These are phyloP conservation scores for Gadus macrocephalus DNA, from an alignment of 2,113 vertebrate genomes.

Conservation along the genomic window DNA sequence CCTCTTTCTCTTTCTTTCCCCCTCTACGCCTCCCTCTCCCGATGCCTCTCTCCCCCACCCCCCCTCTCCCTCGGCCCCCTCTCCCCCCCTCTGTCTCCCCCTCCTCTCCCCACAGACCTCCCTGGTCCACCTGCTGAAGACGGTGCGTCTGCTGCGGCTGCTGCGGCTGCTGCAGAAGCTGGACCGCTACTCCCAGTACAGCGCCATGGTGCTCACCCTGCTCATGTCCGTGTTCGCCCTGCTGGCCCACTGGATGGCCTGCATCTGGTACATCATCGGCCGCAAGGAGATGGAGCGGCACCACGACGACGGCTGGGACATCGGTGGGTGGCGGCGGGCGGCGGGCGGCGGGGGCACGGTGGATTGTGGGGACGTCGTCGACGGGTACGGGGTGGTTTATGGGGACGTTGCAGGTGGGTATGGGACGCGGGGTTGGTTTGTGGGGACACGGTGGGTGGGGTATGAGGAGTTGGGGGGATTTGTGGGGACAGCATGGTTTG, in stretches of 20 bases:
- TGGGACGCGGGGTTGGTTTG: background rate
- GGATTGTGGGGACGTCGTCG: background rate
- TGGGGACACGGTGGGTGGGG: background rate
- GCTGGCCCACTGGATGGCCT: slow-evolving; percentile 91
- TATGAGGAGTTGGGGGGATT: background rate
- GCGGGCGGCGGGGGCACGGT: background rate
- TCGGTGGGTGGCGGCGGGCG: slow-evolving; percentile 75
- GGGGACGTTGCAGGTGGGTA: background rate
- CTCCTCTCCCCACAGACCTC: slow-evolving; percentile 66
- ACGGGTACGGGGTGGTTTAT: background rate
- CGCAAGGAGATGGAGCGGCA: slow-evolving; percentile 79
- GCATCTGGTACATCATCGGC: slow-evolving; percentile 90
- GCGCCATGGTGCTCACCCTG: slow-evolving; percentile 86
- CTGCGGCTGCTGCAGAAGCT: slow-evolving; percentile 87
- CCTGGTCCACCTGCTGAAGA: slow-evolving; percentile 84
- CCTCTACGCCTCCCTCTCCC: background rate
- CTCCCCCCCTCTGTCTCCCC: background rate
- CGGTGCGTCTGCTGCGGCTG: slow-evolving; percentile 81
- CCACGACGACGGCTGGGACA: slow-evolving; percentile 82
- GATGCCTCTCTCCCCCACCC: background rate
- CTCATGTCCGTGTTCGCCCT: slow-evolving; percentile 91
- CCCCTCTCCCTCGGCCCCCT: background rate
- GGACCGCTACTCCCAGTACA: slow-evolving; percentile 92
- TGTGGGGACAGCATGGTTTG: background rate
- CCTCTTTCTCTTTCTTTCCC: background rate